phyloP scores from a whole-genome alignment of 2,113 vertebrate genomes.

The Varanus komodoensis region DNA sequence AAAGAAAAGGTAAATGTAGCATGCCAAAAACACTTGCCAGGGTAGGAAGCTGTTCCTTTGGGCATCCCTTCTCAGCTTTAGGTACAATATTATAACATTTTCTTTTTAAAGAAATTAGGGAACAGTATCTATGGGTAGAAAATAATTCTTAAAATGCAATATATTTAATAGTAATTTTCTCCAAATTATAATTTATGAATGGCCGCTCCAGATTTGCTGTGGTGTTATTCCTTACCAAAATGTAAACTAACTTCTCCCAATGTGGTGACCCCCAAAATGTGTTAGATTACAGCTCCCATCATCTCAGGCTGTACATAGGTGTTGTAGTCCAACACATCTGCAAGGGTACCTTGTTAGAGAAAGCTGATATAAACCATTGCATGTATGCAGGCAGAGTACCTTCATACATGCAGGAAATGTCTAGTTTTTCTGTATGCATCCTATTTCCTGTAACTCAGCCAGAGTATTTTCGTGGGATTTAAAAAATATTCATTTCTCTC shows the following conservation, averaged over 20 bases:
- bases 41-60: conserved; percentile 45
- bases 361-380: conserved; percentile 17
- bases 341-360: too few species aligned
- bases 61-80: conserved; percentile 46
- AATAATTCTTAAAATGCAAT: not conserved
- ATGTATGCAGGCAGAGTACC: conserved; percentile 59
- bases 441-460: conserved; percentile 10
- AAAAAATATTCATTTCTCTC: not conserved
- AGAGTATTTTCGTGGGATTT: conserved; percentile 12
- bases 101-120: conserved; percentile 52
- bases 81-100: conserved; percentile 30
- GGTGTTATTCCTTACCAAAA: conserved; percentile 38
- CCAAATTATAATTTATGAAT: conserved; percentile 58
- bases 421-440: conserved; percentile 1
- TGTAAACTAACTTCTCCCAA: conserved; percentile 21
- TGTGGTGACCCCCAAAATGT: too few species aligned
- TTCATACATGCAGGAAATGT: conserved; percentile 30
- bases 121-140: conserved; percentile 6
- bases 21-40: conserved; percentile 13
- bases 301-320: too few species aligned
- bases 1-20: conserved; percentile 27
- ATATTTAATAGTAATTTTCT: not conserved
- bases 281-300: too few species aligned
- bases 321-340: too few species aligned
- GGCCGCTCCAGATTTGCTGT: not conserved